Conservation (phyloP, 2,888 invertebrate genomes). For the Hecatera dysodea region DNA sequence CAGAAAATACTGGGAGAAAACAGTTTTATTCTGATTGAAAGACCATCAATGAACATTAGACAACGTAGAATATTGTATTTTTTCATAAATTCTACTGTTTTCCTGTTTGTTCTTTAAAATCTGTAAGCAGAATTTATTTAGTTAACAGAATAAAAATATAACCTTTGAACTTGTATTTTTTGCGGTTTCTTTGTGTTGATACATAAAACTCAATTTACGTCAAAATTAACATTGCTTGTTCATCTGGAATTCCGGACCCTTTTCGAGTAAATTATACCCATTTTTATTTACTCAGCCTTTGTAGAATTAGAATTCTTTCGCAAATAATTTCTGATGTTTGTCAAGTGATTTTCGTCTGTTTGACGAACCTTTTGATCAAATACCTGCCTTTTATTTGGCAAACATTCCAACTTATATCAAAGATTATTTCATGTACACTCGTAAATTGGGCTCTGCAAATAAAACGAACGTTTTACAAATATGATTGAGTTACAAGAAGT, state of each 20-base stretch:
- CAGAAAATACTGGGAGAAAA: too few relatives aligned
- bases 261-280: conserved; percentile 36
- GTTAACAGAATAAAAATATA: neutral
- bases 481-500: neutral
- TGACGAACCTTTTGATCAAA: conserved; percentile 46
- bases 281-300: conserved; percentile 50
- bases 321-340: conserved; percentile 59
- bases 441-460: conserved; percentile 21
- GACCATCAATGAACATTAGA: neutral
- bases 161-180: neutral
- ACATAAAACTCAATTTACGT: conserved; percentile 17
- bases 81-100: too few relatives aligned
- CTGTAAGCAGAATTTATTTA: neutral
- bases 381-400: conserved; percentile 35
- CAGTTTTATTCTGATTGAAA: neutral
- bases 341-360: conserved; percentile 54
- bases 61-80: too few relatives aligned
- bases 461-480: conserved; percentile 39
- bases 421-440: conserved; percentile 32
- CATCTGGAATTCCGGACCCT: conserved; percentile 24
- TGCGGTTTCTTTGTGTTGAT: conserved; percentile 10
- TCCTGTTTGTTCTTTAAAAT: too few relatives aligned
- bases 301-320: conserved; percentile 43
- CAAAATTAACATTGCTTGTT: conserved; percentile 32
- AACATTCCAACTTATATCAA: conserved; percentile 48